Evolutionary conservation across 1,140 invertebrate genomes (phyloP).

Genomic region (Armadillidium nasatum): DNA sequence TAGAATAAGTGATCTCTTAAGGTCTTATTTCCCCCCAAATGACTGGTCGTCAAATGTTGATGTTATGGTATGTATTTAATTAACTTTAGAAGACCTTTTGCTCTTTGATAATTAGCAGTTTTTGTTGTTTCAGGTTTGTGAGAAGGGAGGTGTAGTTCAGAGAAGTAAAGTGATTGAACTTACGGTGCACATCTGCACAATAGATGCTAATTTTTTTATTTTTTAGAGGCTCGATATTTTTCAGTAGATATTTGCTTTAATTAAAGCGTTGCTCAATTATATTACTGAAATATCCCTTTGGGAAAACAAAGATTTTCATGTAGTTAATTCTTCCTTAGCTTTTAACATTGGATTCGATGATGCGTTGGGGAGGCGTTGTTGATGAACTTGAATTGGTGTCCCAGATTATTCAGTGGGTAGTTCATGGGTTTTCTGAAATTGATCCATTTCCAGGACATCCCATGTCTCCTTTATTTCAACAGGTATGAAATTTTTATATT

Average conservation of each 20-base stretch:
- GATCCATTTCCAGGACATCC: conserved; percentile 36
- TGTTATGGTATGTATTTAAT: conserved; percentile 29
- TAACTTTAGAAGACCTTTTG: background rate
- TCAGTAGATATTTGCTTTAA: too few species aligned
- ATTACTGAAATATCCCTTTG: too few species aligned
- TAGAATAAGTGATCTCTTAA: conserved; percentile 30
- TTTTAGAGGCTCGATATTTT: too few species aligned
- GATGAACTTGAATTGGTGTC: conserved; percentile 38
- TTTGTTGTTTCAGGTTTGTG: background rate
- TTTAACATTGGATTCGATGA: conserved; percentile 35
- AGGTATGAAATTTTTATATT: conserved; percentile 13
- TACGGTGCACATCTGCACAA: too few species aligned
- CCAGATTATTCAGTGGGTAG: conserved; percentile 36
- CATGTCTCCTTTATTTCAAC: conserved; percentile 32
- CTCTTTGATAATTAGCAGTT: background rate
- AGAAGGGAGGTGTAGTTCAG: background rate
- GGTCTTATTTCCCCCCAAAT: conserved; percentile 29
- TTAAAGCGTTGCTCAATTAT: too few species aligned
- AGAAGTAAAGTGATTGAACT: background rate
- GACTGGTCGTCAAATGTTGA: conserved; percentile 36
- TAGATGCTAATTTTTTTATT: too few species aligned
- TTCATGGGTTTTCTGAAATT: conserved; percentile 34
- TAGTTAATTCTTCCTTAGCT: conserved; percentile 27
- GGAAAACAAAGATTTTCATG: too few species aligned
- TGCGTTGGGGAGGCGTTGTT: conserved; percentile 43